Base-by-base conservation (phyloP, 2,888 invertebrate genomes). In the Elaeidobius kamerunicus region DNA sequence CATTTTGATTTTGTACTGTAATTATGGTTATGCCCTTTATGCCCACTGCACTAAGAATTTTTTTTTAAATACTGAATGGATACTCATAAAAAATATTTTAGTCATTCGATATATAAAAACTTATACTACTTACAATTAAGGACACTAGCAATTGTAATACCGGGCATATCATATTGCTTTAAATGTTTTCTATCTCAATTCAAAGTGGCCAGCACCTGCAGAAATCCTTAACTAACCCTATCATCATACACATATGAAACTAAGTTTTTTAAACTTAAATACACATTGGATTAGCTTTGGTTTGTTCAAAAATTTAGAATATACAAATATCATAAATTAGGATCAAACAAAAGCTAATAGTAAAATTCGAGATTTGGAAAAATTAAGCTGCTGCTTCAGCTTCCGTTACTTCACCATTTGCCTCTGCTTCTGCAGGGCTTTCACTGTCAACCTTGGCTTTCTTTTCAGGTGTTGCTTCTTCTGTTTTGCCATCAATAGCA, bases 381-480 rank as follows among this genome's bases (percentile, higher is more conserved):
- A 55, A 60, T 78, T 81, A 82, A 70, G 82, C 81, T 54, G 78
- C 76, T 45, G 78, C 79, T 65, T 80, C 79, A 23, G 65, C 78
- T 18, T 78, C 75, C 38, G 75, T 76, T 62, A 55, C 57, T 39
- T 57, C 57, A 3, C 55, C 55, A 30, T 78, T 78, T 58, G 75
- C 73, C 61, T 77, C 76, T 20, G 74, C 73, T 64, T 83, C 83
- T 11, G 83, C 83, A n/a, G 78, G 78, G 6, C n/a, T n/a, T n/a
- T 77, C 72, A 40, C 84, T 84, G 11, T 78, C 81, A 48, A 84
- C 75, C 75, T 85, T 86, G 59, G 83, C 80, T 67, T 86, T 86
- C 73, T 86, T 86, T 67, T 86, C 86, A 6, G 85, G 85, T 54
- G 83, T 81, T 39, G 78, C 79, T 61, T 80, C 84, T 58, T 84